Evolutionary conservation across 2,113 vertebrate genomes (phyloP).

Genomic region (Microcebus ravelobensis): DNA sequence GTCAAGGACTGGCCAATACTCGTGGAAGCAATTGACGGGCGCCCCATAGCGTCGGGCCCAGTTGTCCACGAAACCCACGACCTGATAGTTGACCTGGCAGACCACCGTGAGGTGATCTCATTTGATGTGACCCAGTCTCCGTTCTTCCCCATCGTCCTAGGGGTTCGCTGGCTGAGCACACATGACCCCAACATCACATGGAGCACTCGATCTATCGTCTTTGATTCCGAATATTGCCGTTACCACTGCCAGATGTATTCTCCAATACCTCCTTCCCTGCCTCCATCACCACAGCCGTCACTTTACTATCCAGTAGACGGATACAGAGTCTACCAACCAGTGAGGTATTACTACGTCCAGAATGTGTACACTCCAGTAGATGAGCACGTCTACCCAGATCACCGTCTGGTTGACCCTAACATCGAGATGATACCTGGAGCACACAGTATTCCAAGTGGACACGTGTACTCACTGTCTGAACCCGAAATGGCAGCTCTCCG

Average conservation of each 20-base stretch:
- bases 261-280: conserved; percentile 15
- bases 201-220: conserved; percentile 73
- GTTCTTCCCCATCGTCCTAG: conserved; percentile 74
- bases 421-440: conserved; percentile 76
- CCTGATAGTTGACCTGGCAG: conserved; percentile 75
- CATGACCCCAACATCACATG: conserved; percentile 78
- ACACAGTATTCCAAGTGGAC: conserved; percentile 74
- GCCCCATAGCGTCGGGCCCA: conserved; percentile 76
- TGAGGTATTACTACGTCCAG: conserved; percentile 75
- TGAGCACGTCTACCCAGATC: conserved; percentile 68
- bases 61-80: conserved; percentile 68
- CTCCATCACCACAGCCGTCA: not conserved
- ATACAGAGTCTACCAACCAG: conserved; percentile 67
- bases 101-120: conserved; percentile 75
- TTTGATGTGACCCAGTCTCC: conserved; percentile 80
- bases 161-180: conserved; percentile 77
- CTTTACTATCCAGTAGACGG: conserved; percentile 59
- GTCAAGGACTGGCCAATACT: conserved; percentile 79
- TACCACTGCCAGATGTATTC: conserved; percentile 70
- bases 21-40: conserved; percentile 78
- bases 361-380: conserved; percentile 77
- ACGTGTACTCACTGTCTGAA: conserved; percentile 70
- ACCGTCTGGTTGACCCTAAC: conserved; percentile 58
- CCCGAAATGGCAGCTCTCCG: conserved; percentile 75
- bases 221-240: conserved; percentile 76